Base-by-base conservation (phyloP, 1,140 invertebrate genomes). In the Trichonephila inaurata region DNA sequence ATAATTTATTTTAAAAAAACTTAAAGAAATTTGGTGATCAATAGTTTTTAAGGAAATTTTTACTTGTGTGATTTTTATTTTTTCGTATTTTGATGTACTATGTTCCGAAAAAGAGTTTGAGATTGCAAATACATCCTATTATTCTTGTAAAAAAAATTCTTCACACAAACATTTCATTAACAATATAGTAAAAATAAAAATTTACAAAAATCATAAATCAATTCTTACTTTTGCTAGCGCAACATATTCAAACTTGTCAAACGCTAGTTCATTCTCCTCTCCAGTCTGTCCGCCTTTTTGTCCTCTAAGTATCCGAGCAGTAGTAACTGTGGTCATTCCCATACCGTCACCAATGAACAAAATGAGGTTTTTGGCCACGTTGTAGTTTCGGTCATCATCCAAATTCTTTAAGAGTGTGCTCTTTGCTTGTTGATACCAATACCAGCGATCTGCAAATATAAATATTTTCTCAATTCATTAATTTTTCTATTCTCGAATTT, bases 341-440 rank as follows among this genome's bases (percentile, higher is more conserved):
- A 99, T 99, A 1, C 99, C 98, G 95, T 99, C 98, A 0, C 98
- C 99, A 19, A 99, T 96, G 95, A 99, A 99, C 0, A 99, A 94
- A 33, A 99, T 98, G 0, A 99, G 97, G 95, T 99, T 99, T 95
- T 97, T 98, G 0, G 98, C 98, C 0, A 85, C 61, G 1, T 96
- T 96, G 4, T 96, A 95, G 89, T 94, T 94, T 96, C 93, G 61
- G 19, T 94, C 93, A 24, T 94, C 83, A 8, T 69, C 61, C 0
- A 94, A 40, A 33, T 94, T 83, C 18, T 88, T 90, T 3, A 66
- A 0, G 1, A 94, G 81, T 2, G 64, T 51, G n/a, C 92, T 89
- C 61, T 94, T 94, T 10, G 92, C 85, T 24, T 94, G 86, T 28
- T 94, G 81, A 44, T 94, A 94, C 92, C 92, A 94, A 21, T 94